phyloP scores from a whole-genome alignment of 2,113 vertebrate species.

The Eonycteris spelaea region DNA sequence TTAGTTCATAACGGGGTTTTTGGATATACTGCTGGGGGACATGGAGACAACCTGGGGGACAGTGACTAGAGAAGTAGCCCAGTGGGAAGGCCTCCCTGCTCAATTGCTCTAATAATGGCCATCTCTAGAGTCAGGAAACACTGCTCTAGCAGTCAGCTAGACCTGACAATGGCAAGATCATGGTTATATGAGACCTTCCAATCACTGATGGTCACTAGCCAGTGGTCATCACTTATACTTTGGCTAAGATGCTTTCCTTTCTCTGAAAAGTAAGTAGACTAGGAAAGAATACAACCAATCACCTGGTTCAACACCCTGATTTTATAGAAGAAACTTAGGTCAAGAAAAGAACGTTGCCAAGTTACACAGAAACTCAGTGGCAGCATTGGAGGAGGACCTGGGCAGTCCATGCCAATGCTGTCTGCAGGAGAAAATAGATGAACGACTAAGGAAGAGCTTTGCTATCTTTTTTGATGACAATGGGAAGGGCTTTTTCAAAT shows the following conservation, averaged over 20 bases:
- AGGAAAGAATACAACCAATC: background rate
- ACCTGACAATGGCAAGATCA: background rate
- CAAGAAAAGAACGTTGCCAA: background rate
- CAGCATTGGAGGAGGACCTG: background rate
- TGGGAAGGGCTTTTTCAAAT: background rate
- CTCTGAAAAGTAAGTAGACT: background rate
- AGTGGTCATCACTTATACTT: background rate
- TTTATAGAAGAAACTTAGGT: background rate
- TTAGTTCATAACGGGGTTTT: background rate
- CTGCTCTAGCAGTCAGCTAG: background rate
- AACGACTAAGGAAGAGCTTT: background rate
- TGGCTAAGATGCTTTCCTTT: background rate
- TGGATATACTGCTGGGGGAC: background rate
- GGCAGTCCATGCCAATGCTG: background rate
- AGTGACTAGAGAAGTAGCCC: background rate
- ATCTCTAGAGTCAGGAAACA: background rate
- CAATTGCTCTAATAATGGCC: background rate
- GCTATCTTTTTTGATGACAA: background rate
- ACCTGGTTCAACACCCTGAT: background rate
- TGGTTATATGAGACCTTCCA: background rate
- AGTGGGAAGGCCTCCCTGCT: background rate
- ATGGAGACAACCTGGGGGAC: background rate
- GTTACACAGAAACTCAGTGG: background rate
- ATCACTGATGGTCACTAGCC: background rate
- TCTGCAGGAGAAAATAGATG: background rate